Conservation (phyloP, 2,113 vertebrate species). For the Nyctereutes procyonoides region DNA sequence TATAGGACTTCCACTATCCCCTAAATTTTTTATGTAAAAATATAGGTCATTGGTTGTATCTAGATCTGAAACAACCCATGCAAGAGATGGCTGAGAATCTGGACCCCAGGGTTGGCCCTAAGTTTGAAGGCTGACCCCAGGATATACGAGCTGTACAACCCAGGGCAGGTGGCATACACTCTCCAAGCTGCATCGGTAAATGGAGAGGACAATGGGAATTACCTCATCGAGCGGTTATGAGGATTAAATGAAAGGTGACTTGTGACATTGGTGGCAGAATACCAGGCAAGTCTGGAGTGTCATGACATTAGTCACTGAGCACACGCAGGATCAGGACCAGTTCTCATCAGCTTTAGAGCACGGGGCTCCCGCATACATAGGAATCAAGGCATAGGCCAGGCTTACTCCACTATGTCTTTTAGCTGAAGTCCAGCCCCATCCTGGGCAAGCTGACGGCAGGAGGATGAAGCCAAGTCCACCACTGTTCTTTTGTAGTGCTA, state of each 20-base stretch:
- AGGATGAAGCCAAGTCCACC: background rate
- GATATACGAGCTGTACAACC: no score
- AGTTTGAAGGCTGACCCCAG: background rate
- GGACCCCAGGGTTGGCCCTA: background rate
- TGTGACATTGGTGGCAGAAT: background rate
- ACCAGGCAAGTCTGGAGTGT: background rate
- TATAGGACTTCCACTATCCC: background rate
- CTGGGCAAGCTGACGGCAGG: background rate
- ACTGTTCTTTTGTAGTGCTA: background rate
- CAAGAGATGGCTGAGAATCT: background rate
- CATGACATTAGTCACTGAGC: background rate
- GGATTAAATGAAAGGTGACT: background rate
- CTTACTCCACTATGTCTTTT: background rate
- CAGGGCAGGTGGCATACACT: background rate
- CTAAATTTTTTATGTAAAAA: background rate
- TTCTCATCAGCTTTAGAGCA: fast-evolving
- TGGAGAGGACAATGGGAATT: background rate
- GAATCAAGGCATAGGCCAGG: no score
- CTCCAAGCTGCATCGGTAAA: background rate
- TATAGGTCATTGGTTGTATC: background rate
- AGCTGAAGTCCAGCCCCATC: background rate
- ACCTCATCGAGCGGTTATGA: fast-evolving
- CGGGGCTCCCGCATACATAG: background rate
- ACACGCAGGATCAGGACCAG: background rate
- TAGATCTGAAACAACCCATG: background rate